These are phyloP conservation scores for Noctua janthe DNA, from an alignment of 2,888 invertebrate genomes.

Conservation along the genomic window DNA sequence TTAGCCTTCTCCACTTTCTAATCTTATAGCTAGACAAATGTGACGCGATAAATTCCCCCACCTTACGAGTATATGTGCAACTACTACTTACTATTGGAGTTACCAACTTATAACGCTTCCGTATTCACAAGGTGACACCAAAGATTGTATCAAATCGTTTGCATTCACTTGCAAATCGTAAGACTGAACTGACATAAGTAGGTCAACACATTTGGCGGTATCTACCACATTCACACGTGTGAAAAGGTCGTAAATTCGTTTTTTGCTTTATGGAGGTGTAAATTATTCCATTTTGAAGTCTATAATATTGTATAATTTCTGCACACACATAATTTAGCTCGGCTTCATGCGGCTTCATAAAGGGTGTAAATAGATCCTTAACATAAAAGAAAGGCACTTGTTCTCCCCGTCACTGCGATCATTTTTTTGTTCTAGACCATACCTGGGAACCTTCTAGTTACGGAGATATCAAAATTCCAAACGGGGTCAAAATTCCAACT, in stretches of 20 bases:
- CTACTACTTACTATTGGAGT: background rate
- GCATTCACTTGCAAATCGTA: conserved; percentile 28
- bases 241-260: conserved; percentile 30
- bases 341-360: background rate
- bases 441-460: too few relatives aligned
- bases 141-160: conserved; percentile 17
- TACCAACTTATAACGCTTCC: background rate
- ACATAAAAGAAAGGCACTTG: too few relatives aligned
- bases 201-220: conserved; percentile 42
- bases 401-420: too few relatives aligned
- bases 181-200: conserved; percentile 40
- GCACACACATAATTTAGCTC: background rate
- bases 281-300: conserved; percentile 25
- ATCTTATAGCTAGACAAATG: background rate
- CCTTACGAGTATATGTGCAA: background rate
- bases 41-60: background rate
- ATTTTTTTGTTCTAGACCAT: too few relatives aligned
- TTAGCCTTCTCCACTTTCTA: background rate
- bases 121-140: conserved; percentile 11
- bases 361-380: too few relatives aligned
- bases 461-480: too few relatives aligned
- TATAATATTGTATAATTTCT: background rate
- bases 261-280: conserved; percentile 20
- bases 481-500: too few relatives aligned
- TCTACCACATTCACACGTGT: background rate